Percentiles rank a stretch among this genome's conserved stretches.
phyloP scores from a whole-genome alignment of 2,888 invertebrate species.

The Pollenia griseotomentosa region DNA sequence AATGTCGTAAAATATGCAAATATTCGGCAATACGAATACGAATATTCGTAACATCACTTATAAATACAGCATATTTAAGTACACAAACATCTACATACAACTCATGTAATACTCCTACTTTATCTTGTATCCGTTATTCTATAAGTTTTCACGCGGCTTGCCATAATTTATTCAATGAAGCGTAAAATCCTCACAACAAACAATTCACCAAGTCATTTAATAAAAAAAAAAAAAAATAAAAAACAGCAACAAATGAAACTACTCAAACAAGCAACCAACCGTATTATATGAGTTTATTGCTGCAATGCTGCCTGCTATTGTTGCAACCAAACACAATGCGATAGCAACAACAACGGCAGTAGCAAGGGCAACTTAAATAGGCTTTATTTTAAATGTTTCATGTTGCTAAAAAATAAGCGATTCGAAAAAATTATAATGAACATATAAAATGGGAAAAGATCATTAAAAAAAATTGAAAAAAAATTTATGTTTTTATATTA shows the following conservation, averaged over 20 bases:
- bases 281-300: constrained; percentile 63
- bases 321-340: constrained; percentile 42
- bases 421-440: neutral
- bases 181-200: constrained; percentile 58
- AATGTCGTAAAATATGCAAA: too few relatives aligned
- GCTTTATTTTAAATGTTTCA: constrained; percentile 7
- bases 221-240: neutral
- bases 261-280: constrained; percentile 53
- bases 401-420: neutral
- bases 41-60: neutral
- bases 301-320: constrained; percentile 44
- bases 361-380: neutral
- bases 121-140: constrained; percentile 35
- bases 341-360: neutral
- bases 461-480: neutral
- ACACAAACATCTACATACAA: neutral
- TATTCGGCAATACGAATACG: too few relatives aligned
- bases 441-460: neutral
- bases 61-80: neutral
- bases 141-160: constrained; percentile 67
- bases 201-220: constrained; percentile 58
- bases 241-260: constrained; percentile 45
- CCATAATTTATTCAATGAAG: constrained; percentile 72
- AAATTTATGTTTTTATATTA: too few relatives aligned
- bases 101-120: constrained; percentile 15